Evolutionary conservation across 2,797 vertebrate species (phyloP), one percentile per base, ranked within the genome.

Genomic region (Alosa sapidissima): DNA sequence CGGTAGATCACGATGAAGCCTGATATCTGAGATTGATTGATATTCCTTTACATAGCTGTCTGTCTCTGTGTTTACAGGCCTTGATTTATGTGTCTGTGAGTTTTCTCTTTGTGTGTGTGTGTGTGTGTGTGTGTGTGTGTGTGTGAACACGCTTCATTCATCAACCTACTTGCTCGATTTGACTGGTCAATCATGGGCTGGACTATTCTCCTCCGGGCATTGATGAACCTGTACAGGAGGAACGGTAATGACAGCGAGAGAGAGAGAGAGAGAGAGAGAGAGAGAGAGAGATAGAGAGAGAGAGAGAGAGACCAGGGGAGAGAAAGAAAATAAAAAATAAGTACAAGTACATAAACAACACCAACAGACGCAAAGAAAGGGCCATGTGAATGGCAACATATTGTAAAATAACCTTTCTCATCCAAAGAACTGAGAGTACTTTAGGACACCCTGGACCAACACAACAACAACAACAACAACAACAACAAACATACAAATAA

Each of bases 121-220:
- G 72, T 78, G 36, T 16, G 14, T 78, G 41, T 47, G 41, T 21
- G 14, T 78, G 41, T 78, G 36, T 47, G 72, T 47, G 36, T 72
- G 11, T 45, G 72, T 6, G 16, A 21, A 14, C 2, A 36, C 45
- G 16, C 36, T 78, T 6, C 16, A 45, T 78, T 78, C 58, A 62
- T 88, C 94, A 93, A 96, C 96, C 96, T 94, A 92, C 97, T 97
- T 96, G 97, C 96, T 95, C 97, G 94, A 94, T 98, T 98, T 89
- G 97, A 98, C 94, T 98, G 97, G 95, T 99, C 97, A 92, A 99
- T 98, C 97, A 98, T 99, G 83, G 97, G 98, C 91, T 98, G 98
- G 88, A 99, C 97, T 93, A 99, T 99, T 94, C 98, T 96, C 94
- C 98, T 96, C 92, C 98, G 95, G 86, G 97, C 97, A 45, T 99